Percentiles rank a stretch among this genome's conserved stretches.
Evolutionary conservation across 2,113 vertebrate species (phyloP).

Genomic region (Rhinopithecus roxellana): DNA sequence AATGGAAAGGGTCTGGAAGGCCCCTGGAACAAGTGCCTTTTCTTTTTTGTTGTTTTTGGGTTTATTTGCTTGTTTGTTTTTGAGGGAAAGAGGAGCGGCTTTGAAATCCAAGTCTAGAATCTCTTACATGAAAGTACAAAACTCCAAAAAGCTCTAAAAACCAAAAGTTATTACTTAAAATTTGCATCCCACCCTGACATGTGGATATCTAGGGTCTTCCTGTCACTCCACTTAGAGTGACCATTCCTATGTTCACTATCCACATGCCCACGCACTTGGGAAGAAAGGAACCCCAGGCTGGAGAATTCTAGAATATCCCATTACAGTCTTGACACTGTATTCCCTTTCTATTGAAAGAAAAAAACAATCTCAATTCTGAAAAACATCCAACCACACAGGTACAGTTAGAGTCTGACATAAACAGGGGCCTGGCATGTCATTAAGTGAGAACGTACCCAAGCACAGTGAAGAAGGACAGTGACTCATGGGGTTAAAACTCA

Average conservation of each 20-base stretch:
- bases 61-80: background rate
- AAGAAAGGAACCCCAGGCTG: background rate
- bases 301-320: background rate
- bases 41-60: no score
- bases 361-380: background rate
- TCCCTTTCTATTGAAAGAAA: background rate
- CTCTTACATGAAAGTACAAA: background rate
- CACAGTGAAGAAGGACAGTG: background rate
- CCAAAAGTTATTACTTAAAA: background rate
- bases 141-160: background rate
- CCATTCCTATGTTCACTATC: rapidly evolving
- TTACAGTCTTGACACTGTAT: background rate
- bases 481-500: background rate
- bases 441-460: background rate
- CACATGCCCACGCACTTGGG: background rate
- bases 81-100: background rate
- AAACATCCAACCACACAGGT: background rate
- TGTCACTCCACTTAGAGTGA: background rate
- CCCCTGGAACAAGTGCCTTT: background rate
- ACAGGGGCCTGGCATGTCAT: background rate
- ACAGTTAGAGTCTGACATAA: background rate
- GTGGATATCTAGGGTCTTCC: no score
- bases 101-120: background rate
- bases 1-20: background rate
- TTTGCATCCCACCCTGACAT: rapidly evolving